Evolutionary conservation across 2,113 vertebrate genomes (phyloP).

Genomic region (Balaenoptera acutorostrata): DNA sequence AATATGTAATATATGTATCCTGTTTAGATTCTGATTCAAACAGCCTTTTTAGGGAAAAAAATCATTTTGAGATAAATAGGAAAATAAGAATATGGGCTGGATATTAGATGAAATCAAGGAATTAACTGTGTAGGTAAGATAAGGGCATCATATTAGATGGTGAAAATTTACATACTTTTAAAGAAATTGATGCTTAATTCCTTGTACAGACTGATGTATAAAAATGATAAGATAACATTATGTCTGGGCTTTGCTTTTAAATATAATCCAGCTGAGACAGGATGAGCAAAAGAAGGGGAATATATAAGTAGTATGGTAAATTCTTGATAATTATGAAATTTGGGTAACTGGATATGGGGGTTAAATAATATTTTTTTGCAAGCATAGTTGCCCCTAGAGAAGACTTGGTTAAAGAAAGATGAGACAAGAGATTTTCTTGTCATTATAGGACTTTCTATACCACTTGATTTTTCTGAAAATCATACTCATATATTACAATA

Average conservation of each 20-base stretch:
- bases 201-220: neutral
- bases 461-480: neutral
- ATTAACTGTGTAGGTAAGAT: neutral
- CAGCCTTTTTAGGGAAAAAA: neutral
- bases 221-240: neutral
- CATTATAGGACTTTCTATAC: neutral
- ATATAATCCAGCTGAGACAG: neutral
- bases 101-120: neutral
- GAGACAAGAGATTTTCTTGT: neutral
- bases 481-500: neutral
- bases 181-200: neutral
- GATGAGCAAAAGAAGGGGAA: neutral
- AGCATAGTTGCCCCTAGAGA: neutral
- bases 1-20: neutral
- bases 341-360: fast-evolving
- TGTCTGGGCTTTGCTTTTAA: neutral
- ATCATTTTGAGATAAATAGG: neutral
- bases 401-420: neutral
- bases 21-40: neutral
- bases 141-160: neutral
- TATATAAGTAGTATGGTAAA: neutral
- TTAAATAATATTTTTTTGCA: neutral
- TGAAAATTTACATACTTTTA: neutral
- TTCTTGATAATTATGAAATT: neutral
- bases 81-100: neutral